Evolutionary conservation across 2,888 invertebrate species (phyloP).

Genomic region (Lepeophtheirus nordmannii): DNA sequence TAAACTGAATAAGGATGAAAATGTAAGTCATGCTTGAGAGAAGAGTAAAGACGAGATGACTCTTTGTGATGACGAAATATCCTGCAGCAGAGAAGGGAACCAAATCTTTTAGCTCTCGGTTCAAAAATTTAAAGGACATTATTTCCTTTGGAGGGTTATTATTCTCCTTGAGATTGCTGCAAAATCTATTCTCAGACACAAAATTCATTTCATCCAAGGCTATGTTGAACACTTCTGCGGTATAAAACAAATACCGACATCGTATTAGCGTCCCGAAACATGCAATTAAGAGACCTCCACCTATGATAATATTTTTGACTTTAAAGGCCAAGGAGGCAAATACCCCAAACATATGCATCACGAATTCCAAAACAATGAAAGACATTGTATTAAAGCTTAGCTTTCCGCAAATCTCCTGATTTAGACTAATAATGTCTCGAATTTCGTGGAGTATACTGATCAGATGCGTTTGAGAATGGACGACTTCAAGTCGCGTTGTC

Average conservation of each 20-base stretch:
- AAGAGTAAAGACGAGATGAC: constrained; percentile 1
- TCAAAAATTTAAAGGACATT: not conserved
- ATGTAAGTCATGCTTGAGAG: not conserved
- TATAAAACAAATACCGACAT: not conserved
- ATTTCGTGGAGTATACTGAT: not conserved
- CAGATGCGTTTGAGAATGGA: not conserved
- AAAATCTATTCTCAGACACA: not conserved
- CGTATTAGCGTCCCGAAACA: not conserved
- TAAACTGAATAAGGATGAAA: constrained; percentile 4
- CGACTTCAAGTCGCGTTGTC: not conserved
- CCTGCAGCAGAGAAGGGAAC: constrained; percentile 3
- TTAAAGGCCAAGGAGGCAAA: not conserved
- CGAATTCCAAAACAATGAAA: not conserved
- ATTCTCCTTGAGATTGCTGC: not conserved
- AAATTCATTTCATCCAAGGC: not conserved
- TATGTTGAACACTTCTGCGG: not conserved
- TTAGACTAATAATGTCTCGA: not conserved
- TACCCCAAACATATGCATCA: not conserved
- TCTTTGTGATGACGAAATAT: not conserved
- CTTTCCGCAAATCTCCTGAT: not conserved
- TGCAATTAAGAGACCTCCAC: not conserved
- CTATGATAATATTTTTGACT: not conserved
- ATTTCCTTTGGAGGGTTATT: not conserved
- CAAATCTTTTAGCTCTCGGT: not conserved
- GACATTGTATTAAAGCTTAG: not conserved